Conservation (phyloP, 2,113 vertebrate genomes). For the Stomatorhinus ivindoensis region DNA sequence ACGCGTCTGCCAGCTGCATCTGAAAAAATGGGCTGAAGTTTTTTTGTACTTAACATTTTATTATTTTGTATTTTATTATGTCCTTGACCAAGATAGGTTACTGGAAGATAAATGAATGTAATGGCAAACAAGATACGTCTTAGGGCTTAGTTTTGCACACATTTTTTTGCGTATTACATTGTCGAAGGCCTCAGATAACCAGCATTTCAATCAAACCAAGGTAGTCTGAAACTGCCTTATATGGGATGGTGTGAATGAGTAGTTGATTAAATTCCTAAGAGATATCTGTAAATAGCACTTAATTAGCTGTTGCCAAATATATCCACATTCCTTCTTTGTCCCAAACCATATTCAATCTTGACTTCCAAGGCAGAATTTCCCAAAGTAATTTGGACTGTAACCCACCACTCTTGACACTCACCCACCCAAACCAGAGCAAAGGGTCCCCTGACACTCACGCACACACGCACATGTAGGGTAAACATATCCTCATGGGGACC, state of each 20-base stretch:
- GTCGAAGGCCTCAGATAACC: neutral
- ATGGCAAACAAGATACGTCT: neutral
- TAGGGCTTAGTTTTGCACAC: neutral
- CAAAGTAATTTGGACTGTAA: neutral
- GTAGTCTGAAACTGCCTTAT: neutral
- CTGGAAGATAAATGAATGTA: neutral
- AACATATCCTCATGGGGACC: no score
- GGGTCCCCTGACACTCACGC: neutral
- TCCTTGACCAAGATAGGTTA: neutral
- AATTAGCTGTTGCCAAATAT: conserved; percentile 21
- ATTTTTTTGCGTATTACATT: neutral
- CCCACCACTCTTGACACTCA: neutral
- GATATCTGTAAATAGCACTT: conserved; percentile 26
- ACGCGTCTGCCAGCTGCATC: neutral
- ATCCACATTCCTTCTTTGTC: conserved; percentile 11
- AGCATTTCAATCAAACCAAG: neutral
- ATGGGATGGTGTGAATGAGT: conserved; percentile 4
- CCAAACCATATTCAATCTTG: conserved; percentile 6
- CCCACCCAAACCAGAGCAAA: neutral
- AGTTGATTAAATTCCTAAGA: conserved; percentile 5
- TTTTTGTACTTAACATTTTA: neutral
- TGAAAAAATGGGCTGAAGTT: neutral
- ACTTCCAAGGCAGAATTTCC: neutral
- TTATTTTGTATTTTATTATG: neutral
- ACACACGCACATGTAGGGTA: neutral